Base-by-base conservation (phyloP, 2,113 vertebrate genomes). In the Poecile atricapillus region DNA sequence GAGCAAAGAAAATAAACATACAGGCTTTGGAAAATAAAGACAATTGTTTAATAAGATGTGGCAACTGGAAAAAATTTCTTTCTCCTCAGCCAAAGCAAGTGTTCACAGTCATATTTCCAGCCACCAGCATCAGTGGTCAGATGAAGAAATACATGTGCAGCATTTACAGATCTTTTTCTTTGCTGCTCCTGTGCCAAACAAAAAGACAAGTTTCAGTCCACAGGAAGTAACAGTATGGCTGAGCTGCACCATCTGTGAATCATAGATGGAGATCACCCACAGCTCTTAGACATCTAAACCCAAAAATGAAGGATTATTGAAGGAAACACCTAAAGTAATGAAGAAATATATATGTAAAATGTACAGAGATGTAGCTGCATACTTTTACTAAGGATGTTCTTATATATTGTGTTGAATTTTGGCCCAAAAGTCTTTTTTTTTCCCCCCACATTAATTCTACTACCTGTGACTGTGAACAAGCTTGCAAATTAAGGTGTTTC, bases 1-100 rank as follows among this genome's bases (percentile, higher is more conserved):
- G 15, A 79, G 82, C 35, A 74, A 93, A 88, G 78, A 83, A 93
- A 94, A 94, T 86, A 92, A 95, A 88, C 31, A 74, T 10, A 3
- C 44, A 92, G 52, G 28, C 64, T 10, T 2, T 67, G 30, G 67
- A 83, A 90, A 93, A 83, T 27, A 86, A 85, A 82, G 75, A 47
- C 50, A 35, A 9, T 74, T 12, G 8, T 67, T 77, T 92, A 53
- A 85, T 92, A 80, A 35, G 28, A 49, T 62, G n/a, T 64, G 50
- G 37, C 37, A 88, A 46, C 8, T 60, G 0, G 1, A 76, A n/a
- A 81, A 53, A 46, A 80, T 13, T 2, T 58, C 15, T 75, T 23
- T 83, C 39, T 58, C 43, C 11, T 15, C 35, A 79, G 30, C 44
- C 13, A 59, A 84, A n/a, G 24, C 19, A 33, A 28, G 10, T 47